These are phyloP conservation scores for Squalus acanthias DNA, from an alignment of 2,797 vertebrate species.

Conservation along the genomic window DNA sequence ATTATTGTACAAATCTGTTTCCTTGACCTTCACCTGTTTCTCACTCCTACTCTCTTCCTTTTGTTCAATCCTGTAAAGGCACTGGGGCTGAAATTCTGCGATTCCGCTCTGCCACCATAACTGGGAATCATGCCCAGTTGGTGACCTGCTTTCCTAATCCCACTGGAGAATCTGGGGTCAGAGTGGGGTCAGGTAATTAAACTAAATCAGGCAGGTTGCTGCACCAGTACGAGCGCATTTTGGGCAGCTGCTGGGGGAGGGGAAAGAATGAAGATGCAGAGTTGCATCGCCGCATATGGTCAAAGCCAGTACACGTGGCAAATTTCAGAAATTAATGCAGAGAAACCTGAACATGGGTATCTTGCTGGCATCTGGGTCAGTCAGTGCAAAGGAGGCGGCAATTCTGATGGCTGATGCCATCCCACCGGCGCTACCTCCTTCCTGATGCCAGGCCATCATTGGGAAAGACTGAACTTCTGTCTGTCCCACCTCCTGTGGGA, in stretches of 20 bases:
- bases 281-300: no score
- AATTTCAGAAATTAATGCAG: background rate
- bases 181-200: background rate
- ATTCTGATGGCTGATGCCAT: background rate
- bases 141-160: background rate
- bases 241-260: no score
- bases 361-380: background rate
- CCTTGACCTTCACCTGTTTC: background rate
- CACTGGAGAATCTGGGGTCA: background rate
- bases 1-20: background rate
- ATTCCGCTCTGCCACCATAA: background rate
- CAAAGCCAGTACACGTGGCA: background rate
- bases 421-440: background rate
- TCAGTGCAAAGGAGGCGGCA: background rate
- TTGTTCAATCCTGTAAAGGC: background rate
- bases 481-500: background rate
- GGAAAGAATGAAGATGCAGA: no score
- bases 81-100: background rate
- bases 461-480: background rate
- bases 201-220: background rate
- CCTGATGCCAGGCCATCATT: background rate
- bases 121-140: background rate
- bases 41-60: background rate
- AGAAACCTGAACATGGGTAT: background rate
- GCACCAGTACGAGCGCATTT: no score